Percentiles rank a stretch among this genome's conserved stretches.
phyloP scores from a whole-genome alignment of 2,113 vertebrate genomes.

The Cyprinus carpio region DNA sequence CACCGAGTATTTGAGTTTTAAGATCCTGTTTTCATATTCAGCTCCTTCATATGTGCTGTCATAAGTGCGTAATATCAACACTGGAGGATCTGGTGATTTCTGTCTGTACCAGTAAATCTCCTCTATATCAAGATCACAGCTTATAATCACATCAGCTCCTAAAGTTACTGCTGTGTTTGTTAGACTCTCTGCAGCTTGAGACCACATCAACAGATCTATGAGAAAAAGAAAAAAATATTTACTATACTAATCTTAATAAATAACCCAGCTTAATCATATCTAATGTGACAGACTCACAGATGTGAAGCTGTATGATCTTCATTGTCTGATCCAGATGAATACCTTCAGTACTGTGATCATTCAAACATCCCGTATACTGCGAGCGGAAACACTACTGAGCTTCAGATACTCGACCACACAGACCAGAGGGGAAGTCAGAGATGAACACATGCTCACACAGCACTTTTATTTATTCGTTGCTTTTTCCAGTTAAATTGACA shows the following conservation, averaged over 20 bases:
- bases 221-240: not conserved
- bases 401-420: no score
- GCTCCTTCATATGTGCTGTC: accelerated
- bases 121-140: not conserved
- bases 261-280: no score
- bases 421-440: no score
- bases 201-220: not conserved
- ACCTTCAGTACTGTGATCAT: not conserved
- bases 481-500: not conserved
- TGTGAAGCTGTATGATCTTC: not conserved
- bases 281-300: not conserved
- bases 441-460: not conserved
- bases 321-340: not conserved
- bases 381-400: not conserved
- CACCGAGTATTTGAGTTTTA: not conserved
- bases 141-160: not conserved
- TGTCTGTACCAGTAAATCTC: not conserved
- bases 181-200: not conserved
- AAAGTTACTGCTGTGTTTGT: no score
- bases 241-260: not conserved
- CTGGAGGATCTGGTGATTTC: not conserved
- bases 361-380: not conserved
- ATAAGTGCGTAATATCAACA: not conserved
- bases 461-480: not conserved
- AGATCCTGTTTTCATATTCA: not conserved